Base-by-base conservation (phyloP, 2,888 invertebrate genomes). In the Drosophila merina region DNA sequence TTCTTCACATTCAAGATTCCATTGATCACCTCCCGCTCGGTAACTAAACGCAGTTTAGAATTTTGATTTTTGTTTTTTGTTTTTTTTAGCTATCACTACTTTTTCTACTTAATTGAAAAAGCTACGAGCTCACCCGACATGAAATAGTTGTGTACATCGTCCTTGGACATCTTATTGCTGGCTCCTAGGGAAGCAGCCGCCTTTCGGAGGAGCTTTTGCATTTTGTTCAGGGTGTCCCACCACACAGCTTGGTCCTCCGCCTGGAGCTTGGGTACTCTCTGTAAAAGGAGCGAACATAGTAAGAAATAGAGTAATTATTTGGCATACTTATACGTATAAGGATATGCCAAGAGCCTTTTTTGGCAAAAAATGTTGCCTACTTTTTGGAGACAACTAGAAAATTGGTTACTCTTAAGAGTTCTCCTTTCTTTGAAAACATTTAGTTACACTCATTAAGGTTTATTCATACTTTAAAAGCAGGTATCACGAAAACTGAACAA, bases 211-310 rank as follows among this genome's bases (percentile, higher is more conserved):
- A 99, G 93, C 90, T 97, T 97, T 92, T 99, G 99, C 95, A 99
- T 97, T 91, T 98, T 98, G 40, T 95, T 95, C 63, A 99, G 94
- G 0, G 97, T 98, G 88, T 98, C 98, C 99, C 99, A 99, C 99
- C 99, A 99, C 26, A 97, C 95, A 0, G 96, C 97, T 90, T 99
- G 98, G 90, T 99, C 99, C 89, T 98, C 97, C 5, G 97, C 97
- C 94, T 99, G 98, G 28, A 98, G 93, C 91, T 98, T 98, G 0
- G 98, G 98, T 49, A 98, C 97, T 77, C 98, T 94, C 97, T 97
- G 57, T 20, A n/a, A n/a, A 36, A 5, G 7, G 10, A 25, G 20
- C 20, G 2, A 20, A 38, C 7, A 6, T 4, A 14, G 14, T 14
- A 1, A 14, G 14, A 1, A 31, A 28, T 12, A 6, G n/a, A 12